A percentile compares a stretch with the other conserved stretches of the same genome.
Evolutionary conservation across 2,113 vertebrate genomes (phyloP).

Genomic region (Scortum barcoo): DNA sequence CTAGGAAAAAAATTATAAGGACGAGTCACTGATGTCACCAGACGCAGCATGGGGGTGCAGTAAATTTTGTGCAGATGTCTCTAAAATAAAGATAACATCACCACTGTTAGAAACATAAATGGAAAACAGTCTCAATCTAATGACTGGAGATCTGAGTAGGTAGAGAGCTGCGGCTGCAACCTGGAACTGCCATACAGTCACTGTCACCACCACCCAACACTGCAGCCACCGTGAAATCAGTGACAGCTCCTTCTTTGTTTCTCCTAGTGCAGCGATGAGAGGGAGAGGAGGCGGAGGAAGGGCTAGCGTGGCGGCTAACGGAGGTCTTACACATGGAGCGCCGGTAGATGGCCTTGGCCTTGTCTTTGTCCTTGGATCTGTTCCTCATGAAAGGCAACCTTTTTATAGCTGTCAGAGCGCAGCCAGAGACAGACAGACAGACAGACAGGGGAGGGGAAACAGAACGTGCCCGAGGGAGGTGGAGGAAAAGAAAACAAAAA

Average conservation of each 20-base stretch:
- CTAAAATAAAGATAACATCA: neutral
- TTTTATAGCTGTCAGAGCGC: slow-evolving; percentile 97
- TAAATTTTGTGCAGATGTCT: neutral
- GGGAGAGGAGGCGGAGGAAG: slow-evolving; percentile 84
- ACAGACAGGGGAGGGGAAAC: slow-evolving; percentile 69
- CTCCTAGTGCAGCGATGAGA: slow-evolving; percentile 46
- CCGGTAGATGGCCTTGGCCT: slow-evolving; percentile 98
- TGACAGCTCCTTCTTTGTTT: slow-evolving; percentile 64
- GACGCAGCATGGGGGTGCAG: neutral
- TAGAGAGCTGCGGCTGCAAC: slow-evolving; percentile 10
- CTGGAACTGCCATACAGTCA: neutral
- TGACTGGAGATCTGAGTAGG: neutral
- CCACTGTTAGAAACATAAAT: neutral
- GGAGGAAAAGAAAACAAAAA: slow-evolving; percentile 67
- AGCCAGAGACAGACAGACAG: slow-evolving; percentile 90
- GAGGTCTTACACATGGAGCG: slow-evolving; percentile 99
- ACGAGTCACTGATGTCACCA: slow-evolving; percentile 69
- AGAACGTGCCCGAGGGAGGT: slow-evolving; percentile 66
- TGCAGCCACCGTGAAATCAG: slow-evolving; percentile 51
- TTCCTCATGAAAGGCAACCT: slow-evolving; percentile 99
- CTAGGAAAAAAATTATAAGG: slow-evolving; percentile 17
- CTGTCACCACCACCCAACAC: slow-evolving; percentile 21
- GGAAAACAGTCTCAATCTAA: neutral
- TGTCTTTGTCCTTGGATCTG: slow-evolving; percentile 99
- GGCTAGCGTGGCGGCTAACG: slow-evolving; percentile 85